A percentile compares a stretch with the other conserved stretches of the same genome.
phyloP scores from a whole-genome alignment of 2,113 vertebrate species.

The Suncus etruscus region DNA sequence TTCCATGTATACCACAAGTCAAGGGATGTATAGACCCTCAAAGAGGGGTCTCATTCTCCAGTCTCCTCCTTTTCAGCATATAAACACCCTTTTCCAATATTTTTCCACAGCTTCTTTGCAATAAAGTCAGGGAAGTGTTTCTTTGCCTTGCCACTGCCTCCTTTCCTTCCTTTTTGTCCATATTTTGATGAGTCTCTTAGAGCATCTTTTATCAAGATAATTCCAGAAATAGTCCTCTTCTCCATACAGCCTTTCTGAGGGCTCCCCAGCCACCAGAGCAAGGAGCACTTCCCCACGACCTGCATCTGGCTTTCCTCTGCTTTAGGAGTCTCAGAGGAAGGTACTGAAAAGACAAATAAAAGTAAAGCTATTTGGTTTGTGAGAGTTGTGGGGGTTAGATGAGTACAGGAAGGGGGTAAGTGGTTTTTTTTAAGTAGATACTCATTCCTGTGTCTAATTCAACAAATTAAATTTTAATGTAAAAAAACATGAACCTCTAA shows the following conservation, averaged over 20 bases:
- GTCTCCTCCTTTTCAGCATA: constrained; percentile 47
- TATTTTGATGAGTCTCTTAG: constrained; percentile 33
- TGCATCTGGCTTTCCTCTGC: neutral
- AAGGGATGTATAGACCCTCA: constrained; percentile 9
- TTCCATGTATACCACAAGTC: constrained; percentile 67
- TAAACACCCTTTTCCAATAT: constrained; percentile 37
- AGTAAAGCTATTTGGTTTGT: constrained; percentile 13
- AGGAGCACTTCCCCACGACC: neutral
- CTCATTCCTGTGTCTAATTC: neutral
- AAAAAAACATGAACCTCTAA: neutral
- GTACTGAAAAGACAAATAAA: neutral
- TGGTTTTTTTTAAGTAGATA: constrained; percentile 22
- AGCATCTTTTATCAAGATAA: constrained; percentile 27
- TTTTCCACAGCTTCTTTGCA: constrained; percentile 24
- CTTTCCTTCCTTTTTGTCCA: neutral
- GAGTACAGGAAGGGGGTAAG: neutral
- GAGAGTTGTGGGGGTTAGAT: neutral
- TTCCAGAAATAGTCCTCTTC: constrained; percentile 71
- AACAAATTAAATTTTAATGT: neutral
- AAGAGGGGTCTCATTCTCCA: constrained; percentile 43
- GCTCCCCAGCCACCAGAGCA: too few relatives aligned
- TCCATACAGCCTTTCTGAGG: constrained; percentile 17
- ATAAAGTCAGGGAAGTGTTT: constrained; percentile 41
- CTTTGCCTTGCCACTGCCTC: constrained; percentile 37
- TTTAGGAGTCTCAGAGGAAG: constrained; percentile 44